These are phyloP conservation scores for Rhagoletis pomonella DNA, from an alignment of 1,140 invertebrate genomes.

Conservation along the genomic window DNA sequence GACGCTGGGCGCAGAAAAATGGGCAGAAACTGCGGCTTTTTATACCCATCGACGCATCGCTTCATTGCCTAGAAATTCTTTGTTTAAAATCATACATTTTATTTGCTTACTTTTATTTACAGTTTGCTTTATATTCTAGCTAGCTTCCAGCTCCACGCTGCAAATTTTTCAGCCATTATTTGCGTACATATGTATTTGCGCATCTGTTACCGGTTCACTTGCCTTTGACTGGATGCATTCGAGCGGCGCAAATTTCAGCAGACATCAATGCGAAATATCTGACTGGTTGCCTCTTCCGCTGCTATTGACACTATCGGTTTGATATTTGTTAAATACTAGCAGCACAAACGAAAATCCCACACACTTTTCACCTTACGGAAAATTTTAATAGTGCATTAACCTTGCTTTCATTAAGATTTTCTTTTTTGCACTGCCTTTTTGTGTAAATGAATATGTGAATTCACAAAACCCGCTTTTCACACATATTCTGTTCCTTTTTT, in stretches of 20 bases:
- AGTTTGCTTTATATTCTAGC: background rate
- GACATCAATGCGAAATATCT: background rate
- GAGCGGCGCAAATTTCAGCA: background rate
- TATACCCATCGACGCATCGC: no score
- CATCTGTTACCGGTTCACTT: background rate
- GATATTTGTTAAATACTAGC: background rate
- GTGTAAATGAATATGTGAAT: background rate
- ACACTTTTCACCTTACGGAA: background rate
- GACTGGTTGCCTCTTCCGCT: background rate
- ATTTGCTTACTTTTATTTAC: conserved; percentile 7
- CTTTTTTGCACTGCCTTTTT: no score
- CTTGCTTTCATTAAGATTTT: no score
- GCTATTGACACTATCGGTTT: background rate
- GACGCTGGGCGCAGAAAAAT: no score
- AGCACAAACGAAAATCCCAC: background rate
- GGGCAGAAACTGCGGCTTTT: no score
- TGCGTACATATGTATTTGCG: background rate
- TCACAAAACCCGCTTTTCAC: background rate
- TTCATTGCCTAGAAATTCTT: background rate
- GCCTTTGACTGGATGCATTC: background rate
- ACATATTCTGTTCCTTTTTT: background rate
- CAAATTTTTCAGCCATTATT: background rate
- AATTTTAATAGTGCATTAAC: no score
- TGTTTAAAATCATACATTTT: background rate
- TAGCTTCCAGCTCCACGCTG: background rate